Base-by-base conservation (phyloP, 1,140 invertebrate species). In the Diachasma alloeum region DNA sequence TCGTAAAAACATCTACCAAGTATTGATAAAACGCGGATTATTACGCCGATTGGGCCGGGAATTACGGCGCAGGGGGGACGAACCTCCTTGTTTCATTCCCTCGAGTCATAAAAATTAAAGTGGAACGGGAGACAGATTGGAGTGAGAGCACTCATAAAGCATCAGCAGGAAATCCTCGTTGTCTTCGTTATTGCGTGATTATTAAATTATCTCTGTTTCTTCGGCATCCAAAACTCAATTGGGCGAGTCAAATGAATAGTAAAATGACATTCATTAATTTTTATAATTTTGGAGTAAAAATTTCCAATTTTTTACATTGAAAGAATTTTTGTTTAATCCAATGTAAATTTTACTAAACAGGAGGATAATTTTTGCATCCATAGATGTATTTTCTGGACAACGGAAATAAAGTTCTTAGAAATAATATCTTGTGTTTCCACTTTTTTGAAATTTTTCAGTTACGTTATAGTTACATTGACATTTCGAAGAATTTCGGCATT, bases 81-180 rank as follows among this genome's bases (percentile, higher is more conserved):
- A 42, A 42, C 13, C 15, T 56, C 67, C 67, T 68, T 59, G 48
- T 76, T 71, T 76, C 68, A 68, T 68, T 63, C 68, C 24, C 22
- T 63, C 19, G 22, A 63, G 8, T 63, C 24, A 13, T 24, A 63
- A 63, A 63, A 63, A 63, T 76, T 76, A 63, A 56, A 76, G 53
- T 74, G 75, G 26, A 74, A 78, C 76, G 42, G 56, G 76, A 77
- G 79, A 76, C 75, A 73, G 78, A 76, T 66, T 78, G 56, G 69
- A 71, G 59, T 69, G 24, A 72, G 72, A 77, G 53, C 78, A 70
- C 53, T 59, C 79, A 66, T 74, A 56, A 75, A 81, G 81, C 78
- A 84, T 78, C 26, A 66, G 78, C 84, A 84, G 84, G 84, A 85
- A 85, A 82, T 82, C 76, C 84, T 84, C 81, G 79, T 85, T 85